Conservation (phyloP, 30 jellyfish, hydroid and myxozoan species). For the Chironex yamaguchii region DNA sequence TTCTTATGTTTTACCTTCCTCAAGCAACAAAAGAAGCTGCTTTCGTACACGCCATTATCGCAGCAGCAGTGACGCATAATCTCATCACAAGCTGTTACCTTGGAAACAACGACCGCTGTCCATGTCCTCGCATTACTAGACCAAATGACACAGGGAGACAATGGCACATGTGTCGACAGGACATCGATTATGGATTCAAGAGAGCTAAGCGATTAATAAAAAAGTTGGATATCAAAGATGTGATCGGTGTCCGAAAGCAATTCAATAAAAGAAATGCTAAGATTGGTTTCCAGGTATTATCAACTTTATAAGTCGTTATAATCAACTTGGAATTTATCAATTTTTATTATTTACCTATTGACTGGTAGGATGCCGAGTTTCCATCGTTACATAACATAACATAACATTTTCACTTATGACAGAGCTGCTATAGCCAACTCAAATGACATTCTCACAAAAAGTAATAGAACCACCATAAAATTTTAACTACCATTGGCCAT, state of each 20-base stretch:
- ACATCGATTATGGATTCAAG: slow-evolving; percentile 67
- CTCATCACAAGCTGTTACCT: slow-evolving; percentile 70
- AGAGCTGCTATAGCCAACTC: no score
- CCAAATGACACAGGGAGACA: slow-evolving; percentile 17
- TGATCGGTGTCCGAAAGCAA: slow-evolving; percentile 46
- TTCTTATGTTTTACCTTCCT: background rate
- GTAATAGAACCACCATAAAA: no score
- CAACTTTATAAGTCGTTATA: background rate
- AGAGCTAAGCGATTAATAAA: slow-evolving; percentile 61
- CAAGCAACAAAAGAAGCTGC: slow-evolving; percentile 82
- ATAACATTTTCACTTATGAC: no score
- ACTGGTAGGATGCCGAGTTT: no score
- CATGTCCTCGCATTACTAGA: slow-evolving; percentile 80
- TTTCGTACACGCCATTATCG: slow-evolving; percentile 78
- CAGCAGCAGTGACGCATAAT: slow-evolving; percentile 80
- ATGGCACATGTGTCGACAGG: slow-evolving; percentile 53
- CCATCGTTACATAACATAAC: no score
- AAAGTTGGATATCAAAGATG: slow-evolving; percentile 59
- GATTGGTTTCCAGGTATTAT: slow-evolving; percentile 75
- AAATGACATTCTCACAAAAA: no score
- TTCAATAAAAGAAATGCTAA: slow-evolving; percentile 67
- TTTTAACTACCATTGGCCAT: no score
- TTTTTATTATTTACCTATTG: no score
- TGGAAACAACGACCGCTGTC: slow-evolving; percentile 79
- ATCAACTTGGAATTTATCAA: no score